Conservation (phyloP, 2,797 vertebrate species). For the Acanthis flammea region DNA sequence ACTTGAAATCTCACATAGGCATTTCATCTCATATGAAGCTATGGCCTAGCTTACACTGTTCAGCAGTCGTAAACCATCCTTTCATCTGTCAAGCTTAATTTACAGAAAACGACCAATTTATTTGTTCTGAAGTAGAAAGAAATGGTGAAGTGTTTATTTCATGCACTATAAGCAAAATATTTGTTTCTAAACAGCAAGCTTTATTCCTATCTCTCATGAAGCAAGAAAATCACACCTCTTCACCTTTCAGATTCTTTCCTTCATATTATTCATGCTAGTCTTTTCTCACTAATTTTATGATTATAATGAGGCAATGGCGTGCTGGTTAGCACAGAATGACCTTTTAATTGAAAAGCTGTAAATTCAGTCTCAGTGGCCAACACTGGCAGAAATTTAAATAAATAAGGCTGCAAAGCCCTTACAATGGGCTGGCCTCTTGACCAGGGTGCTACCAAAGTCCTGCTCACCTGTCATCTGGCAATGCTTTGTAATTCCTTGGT, state of each 20-base stretch:
- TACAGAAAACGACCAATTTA: not conserved
- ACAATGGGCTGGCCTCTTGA: slow-evolving; percentile 60
- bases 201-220: slow-evolving; percentile 31
- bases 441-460: slow-evolving; percentile 36
- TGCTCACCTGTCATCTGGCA: slow-evolving; percentile 38
- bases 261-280: slow-evolving; percentile 70
- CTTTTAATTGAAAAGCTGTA: slow-evolving; percentile 82
- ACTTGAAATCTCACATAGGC: not conserved
- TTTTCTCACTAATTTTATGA: slow-evolving; percentile 77
- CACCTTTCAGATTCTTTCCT: slow-evolving; percentile 47
- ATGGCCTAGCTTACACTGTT: not conserved
- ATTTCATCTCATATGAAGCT: not conserved
- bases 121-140: slow-evolving; percentile 2
- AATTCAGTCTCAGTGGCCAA: slow-evolving; percentile 72
- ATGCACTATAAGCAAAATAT: not conserved
- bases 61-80: not conserved
- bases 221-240: slow-evolving; percentile 45
- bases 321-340: slow-evolving; percentile 77
- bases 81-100: slow-evolving; percentile 13
- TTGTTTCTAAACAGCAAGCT: slow-evolving; percentile 32
- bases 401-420: slow-evolving; percentile 61
- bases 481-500: slow-evolving; percentile 12
- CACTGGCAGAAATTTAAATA: slow-evolving; percentile 75
- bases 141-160: not conserved
- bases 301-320: slow-evolving; percentile 77